These are phyloP conservation scores for Eulemur mongoz DNA, from an alignment of 2,797 vertebrate genomes.

Conservation along the genomic window DNA sequence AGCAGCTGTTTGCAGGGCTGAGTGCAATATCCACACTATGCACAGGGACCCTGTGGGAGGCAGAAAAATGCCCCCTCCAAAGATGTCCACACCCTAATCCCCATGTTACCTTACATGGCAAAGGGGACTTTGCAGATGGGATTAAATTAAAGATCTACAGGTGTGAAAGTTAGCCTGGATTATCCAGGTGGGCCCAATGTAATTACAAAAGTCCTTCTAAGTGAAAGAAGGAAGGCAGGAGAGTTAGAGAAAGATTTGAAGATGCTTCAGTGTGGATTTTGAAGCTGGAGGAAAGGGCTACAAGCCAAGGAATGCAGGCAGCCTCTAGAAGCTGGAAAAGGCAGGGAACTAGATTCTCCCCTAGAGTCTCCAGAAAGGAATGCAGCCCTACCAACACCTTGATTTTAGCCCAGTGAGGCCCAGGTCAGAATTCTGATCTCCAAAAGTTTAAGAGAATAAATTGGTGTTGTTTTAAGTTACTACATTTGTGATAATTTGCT, in stretches of 20 bases:
- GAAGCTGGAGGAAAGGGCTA: neutral
- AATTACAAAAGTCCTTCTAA: neutral
- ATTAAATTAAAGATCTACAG: neutral
- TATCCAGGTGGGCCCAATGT: neutral
- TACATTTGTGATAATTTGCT: neutral
- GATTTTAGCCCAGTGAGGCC: neutral
- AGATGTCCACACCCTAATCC: neutral
- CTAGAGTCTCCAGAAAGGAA: neutral
- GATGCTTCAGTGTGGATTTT: fast-evolving
- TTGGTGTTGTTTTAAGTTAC: neutral
- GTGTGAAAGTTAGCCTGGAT: neutral
- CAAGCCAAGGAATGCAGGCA: neutral
- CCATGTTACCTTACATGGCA: neutral
- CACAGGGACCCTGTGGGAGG: neutral
- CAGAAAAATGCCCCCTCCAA: neutral
- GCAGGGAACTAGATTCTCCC: neutral
- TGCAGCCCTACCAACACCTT: neutral
- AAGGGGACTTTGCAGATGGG: neutral
- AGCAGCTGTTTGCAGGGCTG: neutral
- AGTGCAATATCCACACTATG: too few species aligned
- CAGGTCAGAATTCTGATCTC: neutral
- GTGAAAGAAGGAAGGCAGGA: neutral
- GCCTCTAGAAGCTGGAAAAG: neutral
- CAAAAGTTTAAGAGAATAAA: neutral
- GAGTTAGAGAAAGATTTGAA: neutral